phyloP scores from a whole-genome alignment of 2,888 invertebrate species.

The Geotrupes spiniger region DNA sequence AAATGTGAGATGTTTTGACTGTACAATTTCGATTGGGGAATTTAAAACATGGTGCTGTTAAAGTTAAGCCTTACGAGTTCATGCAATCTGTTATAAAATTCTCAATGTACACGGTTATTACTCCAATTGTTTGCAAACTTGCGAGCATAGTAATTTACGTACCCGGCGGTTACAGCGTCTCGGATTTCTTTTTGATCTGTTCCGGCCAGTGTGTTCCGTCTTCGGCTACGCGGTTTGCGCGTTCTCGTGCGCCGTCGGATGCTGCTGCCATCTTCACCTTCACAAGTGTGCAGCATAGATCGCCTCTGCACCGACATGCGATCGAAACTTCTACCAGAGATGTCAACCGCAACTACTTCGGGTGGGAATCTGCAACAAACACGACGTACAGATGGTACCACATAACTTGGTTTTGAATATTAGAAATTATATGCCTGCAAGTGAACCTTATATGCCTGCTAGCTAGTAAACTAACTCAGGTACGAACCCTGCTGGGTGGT shows the following conservation, averaged over 20 bases:
- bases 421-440: too few species aligned
- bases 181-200: slow-evolving; percentile 87
- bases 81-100: slow-evolving; percentile 1
- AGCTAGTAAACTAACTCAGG: too few species aligned
- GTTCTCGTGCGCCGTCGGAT: slow-evolving; percentile 70
- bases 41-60: not conserved
- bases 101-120: slow-evolving; percentile 4
- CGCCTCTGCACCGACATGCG: slow-evolving; percentile 84
- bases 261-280: slow-evolving; percentile 33
- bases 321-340: slow-evolving; percentile 83
- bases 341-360: slow-evolving; percentile 84
- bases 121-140: not conserved
- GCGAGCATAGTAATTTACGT: slow-evolving; percentile 49
- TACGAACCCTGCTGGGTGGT: too few species aligned
- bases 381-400: slow-evolving; percentile 3
- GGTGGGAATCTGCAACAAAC: slow-evolving; percentile 70
- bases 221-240: slow-evolving; percentile 74
- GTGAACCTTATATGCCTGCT: too few species aligned
- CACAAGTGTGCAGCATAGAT: slow-evolving; percentile 67
- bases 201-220: slow-evolving; percentile 88
- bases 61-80: slow-evolving; percentile 2
- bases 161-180: slow-evolving; percentile 77
- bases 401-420: too few species aligned
- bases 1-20: too few species aligned
- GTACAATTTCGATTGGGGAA: too few species aligned